A percentile compares a stretch with the other conserved stretches of the same genome.
phyloP scores from a whole-genome alignment of 2,888 invertebrate genomes.

The Stegophylla sp. region DNA sequence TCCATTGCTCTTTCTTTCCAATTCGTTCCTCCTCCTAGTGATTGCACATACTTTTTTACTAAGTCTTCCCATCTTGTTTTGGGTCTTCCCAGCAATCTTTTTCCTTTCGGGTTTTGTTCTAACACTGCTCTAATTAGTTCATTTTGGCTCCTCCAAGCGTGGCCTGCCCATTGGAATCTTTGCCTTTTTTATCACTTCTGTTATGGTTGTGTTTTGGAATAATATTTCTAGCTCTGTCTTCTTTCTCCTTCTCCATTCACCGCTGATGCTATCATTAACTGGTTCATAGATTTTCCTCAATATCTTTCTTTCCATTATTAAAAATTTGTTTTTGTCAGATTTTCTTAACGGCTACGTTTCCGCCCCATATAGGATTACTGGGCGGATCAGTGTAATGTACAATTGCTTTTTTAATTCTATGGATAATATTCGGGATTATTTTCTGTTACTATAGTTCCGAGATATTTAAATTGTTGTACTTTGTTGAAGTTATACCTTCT shows the following conservation, averaged over 20 bases:
- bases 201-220: neutral
- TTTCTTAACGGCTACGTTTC: neutral
- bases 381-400: neutral
- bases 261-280: neutral
- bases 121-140: neutral
- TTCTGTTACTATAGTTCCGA: neutral
- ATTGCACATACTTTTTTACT: neutral
- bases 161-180: neutral
- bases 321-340: neutral
- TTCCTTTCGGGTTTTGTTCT: neutral
- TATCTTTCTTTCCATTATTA: neutral
- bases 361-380: neutral
- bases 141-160: neutral
- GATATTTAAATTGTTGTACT: neutral
- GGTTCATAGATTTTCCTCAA: neutral
- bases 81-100: neutral
- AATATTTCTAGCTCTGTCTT: neutral
- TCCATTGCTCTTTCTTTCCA: too few species aligned
- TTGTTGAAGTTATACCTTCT: neutral
- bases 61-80: neutral
- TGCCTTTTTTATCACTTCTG: neutral
- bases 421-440: neutral
- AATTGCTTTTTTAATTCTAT: neutral
- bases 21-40: neutral
- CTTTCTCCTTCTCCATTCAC: neutral